Base-by-base conservation (phyloP, 2,888 invertebrate genomes). In the Caradrina clavipalpis region DNA sequence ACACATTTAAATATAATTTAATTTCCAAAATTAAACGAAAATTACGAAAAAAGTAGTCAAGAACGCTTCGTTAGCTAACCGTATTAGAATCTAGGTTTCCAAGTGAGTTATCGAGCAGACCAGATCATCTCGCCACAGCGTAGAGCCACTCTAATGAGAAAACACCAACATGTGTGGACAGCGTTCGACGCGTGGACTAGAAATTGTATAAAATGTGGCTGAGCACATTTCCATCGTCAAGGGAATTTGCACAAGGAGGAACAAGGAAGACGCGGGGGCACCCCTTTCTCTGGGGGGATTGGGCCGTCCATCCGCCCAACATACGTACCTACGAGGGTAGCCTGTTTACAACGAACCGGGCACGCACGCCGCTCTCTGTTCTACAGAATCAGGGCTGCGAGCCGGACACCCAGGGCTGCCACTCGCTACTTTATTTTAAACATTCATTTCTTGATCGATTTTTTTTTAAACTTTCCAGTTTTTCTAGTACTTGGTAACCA, bases 211-310 rank as follows among this genome's bases (percentile, higher is more conserved):
- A 96, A 96, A 96, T 95, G 95, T 95, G 95, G 95, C 94, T 91
- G 94, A 95, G 93, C 94, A 94, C 94, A 95, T 95, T 95, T 95
- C 95, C 95, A 95, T 96, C 95, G 95, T 92, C 95, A 92, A 93
- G 95, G 95, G 95, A 96, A 96, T 96, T 95, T 95, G 95, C 95
- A 95, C 95, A 95, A 95, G 95, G 95, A 95, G 95, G 94, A 93
- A 95, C 93, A 93, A 95, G 95, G 95, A 95, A 95, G 95, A 93
- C 90, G 91, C 90, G 91, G 95, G 92, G 91, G 93, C 93, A 93
- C 94, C 95, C 95, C 95, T 94, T 95, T 95, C 92, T 92, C 92
- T 86, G 91, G 93, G 92, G 91, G 92, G 91, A 86, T 86, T 81
- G 91, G 92, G 89, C 88, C 88, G 93, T 90, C 91, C 94, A 88